Percentiles rank a stretch among this genome's conserved stretches.
phyloP scores from a whole-genome alignment of 2,888 invertebrate genomes.

The Perithous albicinctus region DNA sequence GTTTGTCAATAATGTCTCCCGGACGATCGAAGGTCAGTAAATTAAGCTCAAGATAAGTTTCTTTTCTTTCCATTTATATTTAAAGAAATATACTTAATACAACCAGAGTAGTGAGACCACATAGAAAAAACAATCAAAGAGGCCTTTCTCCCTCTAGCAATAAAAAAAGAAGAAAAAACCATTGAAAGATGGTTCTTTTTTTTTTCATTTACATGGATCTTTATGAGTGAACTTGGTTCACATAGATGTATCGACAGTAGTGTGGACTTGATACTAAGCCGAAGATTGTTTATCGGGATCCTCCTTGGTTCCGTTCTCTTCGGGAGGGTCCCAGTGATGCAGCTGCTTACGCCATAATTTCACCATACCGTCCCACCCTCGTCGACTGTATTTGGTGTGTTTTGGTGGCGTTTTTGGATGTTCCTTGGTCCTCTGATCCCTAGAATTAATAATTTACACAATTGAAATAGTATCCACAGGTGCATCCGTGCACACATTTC shows the following conservation, averaged over 20 bases:
- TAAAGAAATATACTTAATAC: slow-evolving; percentile 57
- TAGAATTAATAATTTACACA: slow-evolving; percentile 79
- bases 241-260: background rate
- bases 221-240: slow-evolving; percentile 21
- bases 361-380: slow-evolving; percentile 96
- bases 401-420: slow-evolving; percentile 97
- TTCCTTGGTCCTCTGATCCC: slow-evolving; percentile 87
- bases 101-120: slow-evolving; percentile 20
- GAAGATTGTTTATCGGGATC: slow-evolving; percentile 52
- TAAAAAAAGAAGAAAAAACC: slow-evolving; percentile 35
- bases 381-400: slow-evolving; percentile 93
- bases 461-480: background rate
- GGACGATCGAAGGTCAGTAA: background rate
- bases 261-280: slow-evolving; percentile 8
- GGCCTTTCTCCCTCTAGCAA: slow-evolving; percentile 42
- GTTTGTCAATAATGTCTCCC: slow-evolving; percentile 4
- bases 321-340: slow-evolving; percentile 91
- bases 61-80: slow-evolving; percentile 35
- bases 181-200: slow-evolving; percentile 10
- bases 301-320: slow-evolving; percentile 67
- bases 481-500: background rate
- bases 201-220: slow-evolving; percentile 33
- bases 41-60: background rate
- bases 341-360: slow-evolving; percentile 94
- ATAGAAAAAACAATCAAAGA: slow-evolving; percentile 56